Conservation (phyloP, 2,797 vertebrate species). For the Danio albolineatus region DNA sequence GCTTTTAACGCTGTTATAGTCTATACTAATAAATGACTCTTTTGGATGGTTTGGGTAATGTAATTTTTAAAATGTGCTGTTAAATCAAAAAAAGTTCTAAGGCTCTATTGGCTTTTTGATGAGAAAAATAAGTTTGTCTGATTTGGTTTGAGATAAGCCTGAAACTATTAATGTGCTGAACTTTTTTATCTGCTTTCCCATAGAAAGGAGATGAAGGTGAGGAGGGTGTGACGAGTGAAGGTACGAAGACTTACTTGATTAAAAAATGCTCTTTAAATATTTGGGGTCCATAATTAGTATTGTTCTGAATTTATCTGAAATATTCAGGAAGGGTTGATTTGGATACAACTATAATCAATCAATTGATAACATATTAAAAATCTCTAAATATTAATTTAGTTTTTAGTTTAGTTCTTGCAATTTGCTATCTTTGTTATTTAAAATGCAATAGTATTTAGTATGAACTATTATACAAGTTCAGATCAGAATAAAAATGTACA, state of each 20-base stretch:
- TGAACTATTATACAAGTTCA: no score
- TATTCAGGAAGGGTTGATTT: no score
- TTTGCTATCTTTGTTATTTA: no score
- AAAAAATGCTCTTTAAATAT: neutral
- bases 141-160: neutral
- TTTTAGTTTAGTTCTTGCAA: no score
- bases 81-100: neutral
- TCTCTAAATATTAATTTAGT: no score
- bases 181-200: conserved; percentile 32
- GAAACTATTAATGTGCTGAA: neutral
- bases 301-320: no score
- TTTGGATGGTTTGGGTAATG: conserved; percentile 26
- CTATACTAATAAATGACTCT: conserved; percentile 14
- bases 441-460: no score
- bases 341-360: no score
- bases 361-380: no score
- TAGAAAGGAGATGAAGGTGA: conserved; percentile 94
- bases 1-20: conserved; percentile 9
- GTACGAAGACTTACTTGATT: conserved; percentile 68
- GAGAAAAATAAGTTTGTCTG: neutral
- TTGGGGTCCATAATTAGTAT: neutral
- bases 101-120: neutral
- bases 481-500: no score
- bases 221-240: conserved; percentile 98
- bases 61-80: neutral